Evolutionary conservation across 2,797 vertebrate species (phyloP).

Genomic region (Poecilia gillii): DNA sequence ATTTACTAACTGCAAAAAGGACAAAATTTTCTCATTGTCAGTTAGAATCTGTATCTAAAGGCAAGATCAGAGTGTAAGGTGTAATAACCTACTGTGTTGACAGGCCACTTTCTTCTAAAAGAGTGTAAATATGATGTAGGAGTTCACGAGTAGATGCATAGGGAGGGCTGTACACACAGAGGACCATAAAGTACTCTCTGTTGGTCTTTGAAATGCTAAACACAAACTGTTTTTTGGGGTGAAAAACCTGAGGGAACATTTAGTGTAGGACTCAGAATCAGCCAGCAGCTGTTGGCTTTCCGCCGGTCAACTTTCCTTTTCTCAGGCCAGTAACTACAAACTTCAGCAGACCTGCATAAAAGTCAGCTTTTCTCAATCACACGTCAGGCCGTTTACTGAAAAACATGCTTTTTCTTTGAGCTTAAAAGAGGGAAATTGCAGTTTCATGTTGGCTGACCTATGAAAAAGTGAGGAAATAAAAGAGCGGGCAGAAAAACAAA

Average conservation of each 20-base stretch:
- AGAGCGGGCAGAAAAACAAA: slow-evolving; percentile 11
- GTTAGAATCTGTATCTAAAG: slow-evolving; percentile 9
- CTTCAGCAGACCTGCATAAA: slow-evolving; percentile 39
- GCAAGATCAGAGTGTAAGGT: slow-evolving; percentile 33
- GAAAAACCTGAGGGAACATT: slow-evolving; percentile 62
- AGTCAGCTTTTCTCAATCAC: slow-evolving; percentile 45
- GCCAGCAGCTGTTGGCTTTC: slow-evolving; percentile 60
- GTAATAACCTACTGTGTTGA: slow-evolving; percentile 42
- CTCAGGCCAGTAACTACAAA: slow-evolving; percentile 54
- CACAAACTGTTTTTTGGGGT: slow-evolving; percentile 63
- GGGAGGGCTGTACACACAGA: slow-evolving; percentile 54
- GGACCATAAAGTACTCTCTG: slow-evolving; percentile 52
- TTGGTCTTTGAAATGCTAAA: slow-evolving; percentile 61
- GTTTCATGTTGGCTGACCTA: slow-evolving; percentile 30
- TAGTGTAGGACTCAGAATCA: slow-evolving; percentile 51
- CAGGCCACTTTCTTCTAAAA: slow-evolving; percentile 43
- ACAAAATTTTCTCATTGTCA: not conserved
- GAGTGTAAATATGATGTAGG: slow-evolving; percentile 67
- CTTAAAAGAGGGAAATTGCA: slow-evolving; percentile 40
- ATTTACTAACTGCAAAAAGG: not conserved
- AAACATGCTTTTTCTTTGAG: slow-evolving; percentile 34
- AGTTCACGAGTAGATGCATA: slow-evolving; percentile 61
- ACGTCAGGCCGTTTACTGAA: slow-evolving; percentile 53
- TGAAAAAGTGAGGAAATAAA: not conserved
- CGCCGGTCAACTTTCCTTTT: slow-evolving; percentile 60